Evolutionary conservation across 2,888 invertebrate genomes (phyloP), one percentile per base, ranked within the genome.

Genomic region (Timema podura): DNA sequence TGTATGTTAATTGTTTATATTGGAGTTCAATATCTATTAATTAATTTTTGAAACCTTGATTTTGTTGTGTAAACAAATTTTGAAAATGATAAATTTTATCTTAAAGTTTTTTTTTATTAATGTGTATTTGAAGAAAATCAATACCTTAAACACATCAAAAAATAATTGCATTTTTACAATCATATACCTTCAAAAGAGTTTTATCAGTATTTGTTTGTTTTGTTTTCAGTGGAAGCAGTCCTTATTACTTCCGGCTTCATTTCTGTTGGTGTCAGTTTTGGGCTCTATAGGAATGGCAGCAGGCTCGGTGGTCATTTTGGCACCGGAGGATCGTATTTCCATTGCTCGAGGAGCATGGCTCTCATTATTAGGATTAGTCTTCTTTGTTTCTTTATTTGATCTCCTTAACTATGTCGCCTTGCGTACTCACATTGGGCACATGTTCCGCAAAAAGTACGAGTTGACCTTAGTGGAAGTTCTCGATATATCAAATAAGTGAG

Each of bases 401-500:
- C 83, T 88, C 76, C 82, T 88, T 71, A 89, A 89, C 79, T 84
- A 86, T 76, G 80, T 86, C 65, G 84, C 86, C 48, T 80, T 89
- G 76, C 84, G 85, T 77, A 89, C 90, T 11, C 81, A 79, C 65
- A 79, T 81, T 59, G 90, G 91, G 30, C 82, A 85, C 47, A 82
- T 83, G 65, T 83, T 89, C 75, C 82, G 88, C 0, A 85, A 85
- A 78, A 87, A 87, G 78, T 89, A 89, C 82, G 85, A 86, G 67
- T 85, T 91, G 15, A 86, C 85, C 77, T 83, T 85, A 76, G 87
- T 87, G 10, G 90, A 91, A 76, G 88, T 90, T 65, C 83, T 88
- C 75, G 91, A 91, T 78, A 89, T 91, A 74, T 89, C 86, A 67
- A 91, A 91, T 82, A 91, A 91, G 91, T 91, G 77, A 83, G 88